Percentiles rank a stretch among this genome's conserved stretches.
Conservation (phyloP, 2,113 vertebrate species). For the Erpornis zantholeuca region DNA sequence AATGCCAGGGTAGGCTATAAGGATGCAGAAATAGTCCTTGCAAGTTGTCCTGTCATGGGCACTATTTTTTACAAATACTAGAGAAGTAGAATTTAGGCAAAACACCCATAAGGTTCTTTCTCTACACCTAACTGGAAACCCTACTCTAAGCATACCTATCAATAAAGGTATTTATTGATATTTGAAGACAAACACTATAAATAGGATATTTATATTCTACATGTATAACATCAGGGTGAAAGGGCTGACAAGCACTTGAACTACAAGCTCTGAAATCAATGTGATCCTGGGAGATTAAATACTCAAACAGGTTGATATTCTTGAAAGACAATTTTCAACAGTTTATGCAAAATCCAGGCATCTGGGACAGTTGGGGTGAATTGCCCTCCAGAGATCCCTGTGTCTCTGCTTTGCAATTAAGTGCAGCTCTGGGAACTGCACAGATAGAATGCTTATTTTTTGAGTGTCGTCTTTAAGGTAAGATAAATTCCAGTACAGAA, state of each 20-base stretch:
- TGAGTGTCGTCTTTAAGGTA: slow-evolving; percentile 2
- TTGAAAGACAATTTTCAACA: neutral
- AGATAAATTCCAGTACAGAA: neutral
- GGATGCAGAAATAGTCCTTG: neutral
- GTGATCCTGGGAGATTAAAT: neutral
- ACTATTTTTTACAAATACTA: neutral
- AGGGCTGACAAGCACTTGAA: neutral
- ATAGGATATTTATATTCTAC: neutral
- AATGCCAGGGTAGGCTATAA: neutral
- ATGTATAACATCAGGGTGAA: neutral
- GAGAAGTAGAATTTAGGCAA: neutral
- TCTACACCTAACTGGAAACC: neutral
- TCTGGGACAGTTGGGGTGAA: neutral
- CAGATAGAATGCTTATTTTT: neutral
- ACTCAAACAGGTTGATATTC: neutral
- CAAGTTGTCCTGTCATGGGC: neutral
- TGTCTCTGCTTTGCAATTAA: neutral
- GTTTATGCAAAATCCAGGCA: neutral
- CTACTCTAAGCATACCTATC: neutral
- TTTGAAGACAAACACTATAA: neutral
- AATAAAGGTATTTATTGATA: neutral
- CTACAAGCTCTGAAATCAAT: neutral
- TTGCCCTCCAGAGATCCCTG: neutral
- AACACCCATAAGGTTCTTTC: neutral
- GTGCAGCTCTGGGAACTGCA: neutral